phyloP scores from a whole-genome alignment of 2,888 invertebrate genomes.

The Eulithis testata region DNA sequence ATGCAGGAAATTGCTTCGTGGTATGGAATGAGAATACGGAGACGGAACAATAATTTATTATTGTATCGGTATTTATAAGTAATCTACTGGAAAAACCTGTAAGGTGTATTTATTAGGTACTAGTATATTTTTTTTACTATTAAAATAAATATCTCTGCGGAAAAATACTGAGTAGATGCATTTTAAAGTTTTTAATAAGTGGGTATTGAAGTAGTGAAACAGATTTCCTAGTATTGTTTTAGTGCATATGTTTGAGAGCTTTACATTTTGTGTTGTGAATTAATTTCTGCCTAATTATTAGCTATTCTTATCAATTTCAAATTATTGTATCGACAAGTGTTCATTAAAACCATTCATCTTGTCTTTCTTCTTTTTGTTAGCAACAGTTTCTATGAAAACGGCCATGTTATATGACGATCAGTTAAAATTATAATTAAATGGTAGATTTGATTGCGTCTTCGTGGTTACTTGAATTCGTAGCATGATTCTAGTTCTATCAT shows the following conservation, averaged over 20 bases:
- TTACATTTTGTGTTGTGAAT: too few relatives aligned
- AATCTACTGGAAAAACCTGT: background rate
- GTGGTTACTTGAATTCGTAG: too few relatives aligned
- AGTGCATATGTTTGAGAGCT: too few relatives aligned
- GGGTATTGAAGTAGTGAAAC: too few relatives aligned
- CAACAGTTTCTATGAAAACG: background rate
- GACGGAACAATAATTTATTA: background rate
- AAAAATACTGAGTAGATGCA: too few relatives aligned
- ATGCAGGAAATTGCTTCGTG: conserved; percentile 13
- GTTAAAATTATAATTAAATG: too few relatives aligned
- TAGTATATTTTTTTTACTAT: too few relatives aligned
- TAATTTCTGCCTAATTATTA: background rate
- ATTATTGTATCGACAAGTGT: background rate
- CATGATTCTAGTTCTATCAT: too few relatives aligned
- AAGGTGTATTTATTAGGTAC: too few relatives aligned
- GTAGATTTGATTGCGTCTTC: background rate
- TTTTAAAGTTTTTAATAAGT: too few relatives aligned
- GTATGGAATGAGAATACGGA: conserved; percentile 6
- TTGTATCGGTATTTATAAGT: background rate
- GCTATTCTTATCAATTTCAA: background rate
- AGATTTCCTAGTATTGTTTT: too few relatives aligned
- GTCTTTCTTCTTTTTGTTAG: background rate
- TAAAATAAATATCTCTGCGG: too few relatives aligned
- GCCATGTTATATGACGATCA: background rate
- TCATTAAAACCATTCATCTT: conserved; percentile 5